Percentiles rank a stretch among this genome's conserved stretches.
Evolutionary conservation across 2,888 invertebrate species (phyloP).

Genomic region (Acutogordius australiensis): DNA sequence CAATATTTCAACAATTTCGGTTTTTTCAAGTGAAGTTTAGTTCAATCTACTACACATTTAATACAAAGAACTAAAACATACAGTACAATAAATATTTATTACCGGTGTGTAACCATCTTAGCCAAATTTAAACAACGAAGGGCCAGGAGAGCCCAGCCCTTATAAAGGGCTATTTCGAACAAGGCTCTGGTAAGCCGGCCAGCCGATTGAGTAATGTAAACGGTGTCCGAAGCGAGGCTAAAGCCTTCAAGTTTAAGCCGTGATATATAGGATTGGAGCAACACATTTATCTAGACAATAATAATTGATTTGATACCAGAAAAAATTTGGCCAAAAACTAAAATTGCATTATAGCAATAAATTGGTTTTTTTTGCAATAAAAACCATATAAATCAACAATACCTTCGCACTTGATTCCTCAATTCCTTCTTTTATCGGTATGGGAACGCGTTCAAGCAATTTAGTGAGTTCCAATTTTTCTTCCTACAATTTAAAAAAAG

Average conservation of each 20-base stretch:
- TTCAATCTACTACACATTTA: no score
- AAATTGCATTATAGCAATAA: no score
- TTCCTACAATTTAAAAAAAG: slow-evolving; percentile 30
- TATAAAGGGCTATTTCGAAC: slow-evolving; percentile 64
- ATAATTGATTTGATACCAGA: no score
- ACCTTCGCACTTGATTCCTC: slow-evolving; percentile 82
- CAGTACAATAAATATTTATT: slow-evolving; percentile 48
- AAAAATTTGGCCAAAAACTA: no score
- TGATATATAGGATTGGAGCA: slow-evolving; percentile 86
- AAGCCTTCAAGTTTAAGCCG: slow-evolving; percentile 91
- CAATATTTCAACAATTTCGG: no score
- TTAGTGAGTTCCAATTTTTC: slow-evolving; percentile 86
- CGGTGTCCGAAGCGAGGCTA: slow-evolving; percentile 95
- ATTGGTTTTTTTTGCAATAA: no score
- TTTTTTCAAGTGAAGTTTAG: no score
- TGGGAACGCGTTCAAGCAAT: slow-evolving; percentile 73
- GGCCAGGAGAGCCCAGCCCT: slow-evolving; percentile 85
- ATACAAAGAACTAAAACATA: neutral
- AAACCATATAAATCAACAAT: no score
- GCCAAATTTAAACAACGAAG: slow-evolving; percentile 77
- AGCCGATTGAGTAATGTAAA: slow-evolving; percentile 89
- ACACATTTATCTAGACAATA: slow-evolving; percentile 38
- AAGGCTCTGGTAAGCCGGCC: slow-evolving; percentile 73
- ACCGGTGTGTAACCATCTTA: slow-evolving; percentile 48
- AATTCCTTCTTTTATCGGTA: slow-evolving; percentile 89